Evolutionary conservation across 1,140 invertebrate species (phyloP).

Genomic region (Drosophila virilis): DNA sequence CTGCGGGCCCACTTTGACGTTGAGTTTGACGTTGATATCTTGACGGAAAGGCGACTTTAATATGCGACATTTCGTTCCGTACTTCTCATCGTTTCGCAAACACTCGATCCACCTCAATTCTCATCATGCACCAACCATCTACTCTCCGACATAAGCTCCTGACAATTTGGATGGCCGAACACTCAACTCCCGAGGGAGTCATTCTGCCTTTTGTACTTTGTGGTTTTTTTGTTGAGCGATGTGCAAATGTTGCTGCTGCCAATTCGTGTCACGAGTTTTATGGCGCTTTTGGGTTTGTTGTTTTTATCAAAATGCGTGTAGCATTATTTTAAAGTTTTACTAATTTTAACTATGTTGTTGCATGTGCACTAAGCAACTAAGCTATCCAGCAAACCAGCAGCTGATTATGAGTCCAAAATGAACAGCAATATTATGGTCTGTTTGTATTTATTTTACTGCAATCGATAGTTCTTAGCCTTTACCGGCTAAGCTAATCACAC

Average conservation of each 20-base stretch:
- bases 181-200: slow-evolving; percentile 64
- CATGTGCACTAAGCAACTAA: not conserved
- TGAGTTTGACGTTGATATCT: slow-evolving; percentile 47
- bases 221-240: slow-evolving; percentile 50
- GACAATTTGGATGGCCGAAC: slow-evolving; percentile 45
- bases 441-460: slow-evolving; percentile 5
- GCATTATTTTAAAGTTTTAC: slow-evolving; percentile 59
- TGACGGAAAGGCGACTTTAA: slow-evolving; percentile 60
- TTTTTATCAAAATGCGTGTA: slow-evolving; percentile 56
- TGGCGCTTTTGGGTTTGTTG: slow-evolving; percentile 27
- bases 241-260: slow-evolving; percentile 37
- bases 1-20: slow-evolving; percentile 27
- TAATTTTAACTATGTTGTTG: slow-evolving; percentile 47
- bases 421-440: not conserved
- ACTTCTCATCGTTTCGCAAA: slow-evolving; percentile 50
- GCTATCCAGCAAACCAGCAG: no score
- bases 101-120: slow-evolving; percentile 6
- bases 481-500: slow-evolving; percentile 53
- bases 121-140: slow-evolving; percentile 13
- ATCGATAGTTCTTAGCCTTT: not conserved
- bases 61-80: slow-evolving; percentile 68
- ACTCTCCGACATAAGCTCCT: slow-evolving; percentile 15
- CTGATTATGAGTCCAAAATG: not conserved
- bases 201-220: slow-evolving; percentile 81
- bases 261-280: slow-evolving; percentile 30